Evolutionary conservation across 1,140 invertebrate species (phyloP).

Genomic region (Drosophila hydei): DNA sequence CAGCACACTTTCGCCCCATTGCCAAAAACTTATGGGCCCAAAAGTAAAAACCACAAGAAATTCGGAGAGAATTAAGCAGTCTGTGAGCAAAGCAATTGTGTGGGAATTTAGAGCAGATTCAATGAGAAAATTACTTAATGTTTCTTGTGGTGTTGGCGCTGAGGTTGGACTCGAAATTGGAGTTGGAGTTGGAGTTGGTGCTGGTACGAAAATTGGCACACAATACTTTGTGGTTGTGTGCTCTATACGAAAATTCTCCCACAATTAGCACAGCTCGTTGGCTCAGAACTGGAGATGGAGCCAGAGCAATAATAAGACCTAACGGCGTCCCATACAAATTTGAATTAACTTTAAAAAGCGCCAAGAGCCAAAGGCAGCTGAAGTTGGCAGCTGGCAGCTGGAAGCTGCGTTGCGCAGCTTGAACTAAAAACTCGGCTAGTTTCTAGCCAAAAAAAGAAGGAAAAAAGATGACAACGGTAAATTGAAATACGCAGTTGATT

Average conservation of each 20-base stretch:
- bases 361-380: background rate
- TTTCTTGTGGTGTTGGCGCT: conserved; percentile 18
- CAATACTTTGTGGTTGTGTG: conserved; percentile 35
- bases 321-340: conserved; percentile 66
- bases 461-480: conserved; percentile 57
- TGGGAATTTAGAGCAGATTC: conserved; percentile 75
- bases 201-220: conserved; percentile 53
- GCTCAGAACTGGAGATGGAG: conserved; percentile 6
- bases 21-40: conserved; percentile 27
- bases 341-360: conserved; percentile 38
- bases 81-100: conserved; percentile 61
- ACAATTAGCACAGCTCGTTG: conserved; percentile 57
- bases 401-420: conserved; percentile 14
- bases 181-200: conserved; percentile 16
- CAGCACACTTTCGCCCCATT: conserved; percentile 64
- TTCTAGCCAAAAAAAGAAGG: conserved; percentile 28
- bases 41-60: conserved; percentile 34
- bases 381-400: background rate
- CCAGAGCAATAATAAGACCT: conserved; percentile 46
- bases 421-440: conserved; percentile 19
- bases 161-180: background rate
- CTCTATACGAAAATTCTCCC: conserved; percentile 48
- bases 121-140: conserved; percentile 79
- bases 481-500: conserved; percentile 77
- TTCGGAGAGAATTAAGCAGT: conserved; percentile 37